Conservation (phyloP, 2,797 vertebrate species). For the Somateria mollissima region DNA sequence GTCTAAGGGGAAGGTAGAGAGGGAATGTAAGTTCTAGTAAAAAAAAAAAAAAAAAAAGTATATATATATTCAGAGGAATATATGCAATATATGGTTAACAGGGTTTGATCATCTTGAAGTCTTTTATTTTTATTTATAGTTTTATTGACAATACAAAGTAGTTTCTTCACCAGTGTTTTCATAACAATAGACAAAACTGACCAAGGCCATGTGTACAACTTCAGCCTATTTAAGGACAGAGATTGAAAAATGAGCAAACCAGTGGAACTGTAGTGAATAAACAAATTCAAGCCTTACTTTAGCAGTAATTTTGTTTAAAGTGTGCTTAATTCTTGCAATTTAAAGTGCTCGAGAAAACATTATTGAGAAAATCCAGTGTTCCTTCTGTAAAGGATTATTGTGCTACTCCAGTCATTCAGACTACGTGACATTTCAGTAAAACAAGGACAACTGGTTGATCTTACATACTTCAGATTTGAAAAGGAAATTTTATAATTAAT, state of each 20-base stretch:
- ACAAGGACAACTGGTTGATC: not conserved
- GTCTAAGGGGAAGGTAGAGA: not conserved
- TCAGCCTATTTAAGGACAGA: not conserved
- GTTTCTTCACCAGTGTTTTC: not conserved
- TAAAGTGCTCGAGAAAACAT: not conserved
- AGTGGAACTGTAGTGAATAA: not conserved
- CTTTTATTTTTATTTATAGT: not conserved
- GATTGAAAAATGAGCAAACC: not conserved
- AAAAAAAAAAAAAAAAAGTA: not conserved
- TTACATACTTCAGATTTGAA: not conserved
- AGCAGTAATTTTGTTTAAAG: not conserved
- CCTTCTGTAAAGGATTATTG: not conserved
- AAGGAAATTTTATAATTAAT: slow-evolving; percentile 3
- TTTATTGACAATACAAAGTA: not conserved
- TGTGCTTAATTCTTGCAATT: not conserved
- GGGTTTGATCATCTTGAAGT: not conserved
- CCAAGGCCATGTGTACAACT: not conserved
- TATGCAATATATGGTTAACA: not conserved
- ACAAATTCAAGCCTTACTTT: not conserved
- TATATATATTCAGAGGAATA: not conserved
- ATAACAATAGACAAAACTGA: not conserved
- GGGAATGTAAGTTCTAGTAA: not conserved
- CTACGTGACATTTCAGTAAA: not conserved
- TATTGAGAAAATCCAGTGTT: not conserved
- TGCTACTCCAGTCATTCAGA: not conserved